Conservation (phyloP, 2,113 vertebrate species). For the Misgurnus mizolepis region DNA sequence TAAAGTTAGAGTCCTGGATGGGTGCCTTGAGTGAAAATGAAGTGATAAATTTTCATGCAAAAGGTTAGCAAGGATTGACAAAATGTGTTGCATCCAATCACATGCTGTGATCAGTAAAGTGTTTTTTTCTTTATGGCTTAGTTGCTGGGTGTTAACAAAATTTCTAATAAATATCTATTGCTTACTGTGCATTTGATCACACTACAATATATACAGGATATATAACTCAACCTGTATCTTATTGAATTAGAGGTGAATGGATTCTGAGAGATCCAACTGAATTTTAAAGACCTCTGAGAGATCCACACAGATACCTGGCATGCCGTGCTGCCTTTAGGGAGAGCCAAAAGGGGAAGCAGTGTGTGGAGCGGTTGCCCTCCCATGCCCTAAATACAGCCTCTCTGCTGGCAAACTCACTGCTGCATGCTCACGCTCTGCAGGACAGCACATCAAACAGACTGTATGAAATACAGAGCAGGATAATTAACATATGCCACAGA, state of each 20-base stretch:
- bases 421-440: conserved; percentile 61
- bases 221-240: neutral
- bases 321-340: conserved; percentile 1
- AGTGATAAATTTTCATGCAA: neutral
- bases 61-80: neutral
- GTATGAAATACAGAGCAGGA: conserved; percentile 74
- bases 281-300: conserved; percentile 4
- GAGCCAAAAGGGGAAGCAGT: neutral
- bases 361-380: conserved; percentile 8
- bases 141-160: neutral
- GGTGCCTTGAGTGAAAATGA: neutral
- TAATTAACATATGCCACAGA: conserved; percentile 79
- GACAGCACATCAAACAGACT: conserved; percentile 78
- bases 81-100: neutral
- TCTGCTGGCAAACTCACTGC: conserved; percentile 19
- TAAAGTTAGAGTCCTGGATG: neutral
- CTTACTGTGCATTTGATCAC: no score
- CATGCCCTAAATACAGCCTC: conserved; percentile 42
- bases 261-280: conserved; percentile 25
- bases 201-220: neutral
- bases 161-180: neutral
- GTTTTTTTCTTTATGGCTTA: neutral
- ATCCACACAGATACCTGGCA: conserved; percentile 14
- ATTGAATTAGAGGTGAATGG: neutral
- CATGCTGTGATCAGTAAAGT: neutral